Evolutionary conservation across 2,113 vertebrate species (phyloP), one percentile per base, ranked within the genome.

Genomic region (Myotis yumanensis): DNA sequence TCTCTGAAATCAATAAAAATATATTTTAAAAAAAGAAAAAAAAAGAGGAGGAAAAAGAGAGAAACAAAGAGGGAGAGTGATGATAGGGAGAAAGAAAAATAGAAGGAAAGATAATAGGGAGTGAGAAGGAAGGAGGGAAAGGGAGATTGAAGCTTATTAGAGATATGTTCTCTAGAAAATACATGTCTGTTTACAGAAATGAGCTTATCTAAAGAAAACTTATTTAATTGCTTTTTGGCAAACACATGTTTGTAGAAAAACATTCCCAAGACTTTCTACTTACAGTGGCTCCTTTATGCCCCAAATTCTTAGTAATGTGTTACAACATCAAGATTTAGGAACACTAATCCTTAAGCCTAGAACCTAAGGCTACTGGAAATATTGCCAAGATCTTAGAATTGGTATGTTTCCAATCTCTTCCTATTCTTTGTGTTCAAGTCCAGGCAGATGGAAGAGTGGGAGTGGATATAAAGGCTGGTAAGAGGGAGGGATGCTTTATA

Each of bases 401-500:
- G 72, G 69, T 80, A 35, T 59, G 23, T 81, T 90, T 88, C 92
- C 92, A 95, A 7, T 77, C 40, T 57, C 83, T 76, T 62, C 4
- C 43, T 68, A 75, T 68, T 85, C 64, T 73, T 32, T 40, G 57
- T 71, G 91, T 72, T 79, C 48, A 48, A 82, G 57, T 87, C 66
- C 79, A 72, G 88, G 52, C 90, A 93, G 90, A 92, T 95, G 95
- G 95, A 25, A 72, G 84, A 72, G 85, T 73, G 23, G 93, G 86
- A 81, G 93, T 91, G 64, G 71, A 12, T 25, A 8, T 66, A 43
- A 80, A 12, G 71, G 62, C n/a, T 64, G 76, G 40, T 16, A 80
- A 89, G 80, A 72, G 28, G 64, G 66, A 85, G 28, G 28, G 73
- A 90, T 37, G 35, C 68, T 92, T 87, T 51, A 10, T 54, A 80